Evolutionary conservation across 1,140 invertebrate species (phyloP).

Genomic region (Aphaenogaster ashmeadi): DNA sequence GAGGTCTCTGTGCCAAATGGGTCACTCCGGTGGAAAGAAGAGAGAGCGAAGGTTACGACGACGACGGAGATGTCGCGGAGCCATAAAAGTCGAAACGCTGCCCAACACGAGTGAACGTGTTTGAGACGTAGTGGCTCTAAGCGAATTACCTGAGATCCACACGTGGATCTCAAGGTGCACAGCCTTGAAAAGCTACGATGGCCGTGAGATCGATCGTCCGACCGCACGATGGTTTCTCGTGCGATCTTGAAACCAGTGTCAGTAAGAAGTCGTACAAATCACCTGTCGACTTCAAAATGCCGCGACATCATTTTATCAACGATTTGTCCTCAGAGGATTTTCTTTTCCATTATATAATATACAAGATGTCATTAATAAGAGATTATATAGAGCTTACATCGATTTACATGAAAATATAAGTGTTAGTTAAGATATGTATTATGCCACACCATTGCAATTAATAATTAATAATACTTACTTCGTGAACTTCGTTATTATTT

Average conservation of each 20-base stretch:
- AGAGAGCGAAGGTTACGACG: constrained; percentile 40
- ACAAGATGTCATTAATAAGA: not conserved
- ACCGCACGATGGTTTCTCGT: constrained; percentile 42
- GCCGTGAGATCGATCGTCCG: constrained; percentile 70
- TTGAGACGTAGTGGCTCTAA: constrained; percentile 62
- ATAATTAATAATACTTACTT: not conserved
- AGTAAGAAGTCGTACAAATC: constrained; percentile 29
- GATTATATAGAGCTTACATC: not conserved
- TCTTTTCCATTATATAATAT: not conserved
- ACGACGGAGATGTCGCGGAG: constrained; percentile 58
- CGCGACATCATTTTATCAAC: constrained; percentile 20
- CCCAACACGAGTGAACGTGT: constrained; percentile 36
- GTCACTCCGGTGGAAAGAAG: constrained; percentile 70
- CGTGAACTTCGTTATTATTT: constrained; percentile 21
- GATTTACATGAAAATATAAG: not conserved
- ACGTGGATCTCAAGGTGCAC: constrained; percentile 63
- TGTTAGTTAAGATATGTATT: not conserved
- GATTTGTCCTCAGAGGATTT: not conserved
- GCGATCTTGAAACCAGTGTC: constrained; percentile 34
- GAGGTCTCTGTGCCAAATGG: constrained; percentile 78
- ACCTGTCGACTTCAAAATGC: constrained; percentile 16
- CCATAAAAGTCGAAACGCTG: constrained; percentile 69
- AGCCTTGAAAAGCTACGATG: constrained; percentile 74
- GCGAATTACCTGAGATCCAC: constrained; percentile 74
- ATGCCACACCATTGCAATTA: not conserved